Base-by-base conservation (phyloP, 2,113 vertebrate genomes). In the Erinaceus europaeus region DNA sequence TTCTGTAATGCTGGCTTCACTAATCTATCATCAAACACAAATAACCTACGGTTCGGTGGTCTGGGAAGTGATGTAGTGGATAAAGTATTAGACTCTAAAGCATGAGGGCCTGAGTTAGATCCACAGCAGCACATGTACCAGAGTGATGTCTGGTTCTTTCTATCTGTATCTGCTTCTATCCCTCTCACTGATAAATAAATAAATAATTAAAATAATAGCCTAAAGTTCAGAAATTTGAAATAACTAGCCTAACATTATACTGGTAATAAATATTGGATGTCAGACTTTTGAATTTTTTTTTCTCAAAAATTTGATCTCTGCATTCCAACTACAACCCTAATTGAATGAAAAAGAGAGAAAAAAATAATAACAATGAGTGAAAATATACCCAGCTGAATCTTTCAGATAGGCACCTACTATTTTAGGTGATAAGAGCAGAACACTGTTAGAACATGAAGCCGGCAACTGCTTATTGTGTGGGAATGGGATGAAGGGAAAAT, bases 381-480 rank as follows among this genome's bases (percentile, higher is more conserved):
- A 82, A 52, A 57, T 3, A 10, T 11, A 32, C 23, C 29, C 2
- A 29, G 59, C 40, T 40, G 29, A 68, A 25, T 21, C 34, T 74
- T 55, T n/a, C 53, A 29, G 10, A 71, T 4, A 11, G 36, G 29
- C 2, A 13, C 52, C 27, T 44, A 38, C 21, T 17, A 72, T 25
- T 73, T 67, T 48, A 40, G 36, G 11, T 79, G 65, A 29, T 81
- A 29, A 73, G 50, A 64, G 27, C 12, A 15, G 36, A 27, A 11
- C 0, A 0, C 59, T 38, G 0, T 29, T 12, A 68, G 34, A 72
- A n/a, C 40, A 2, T 38, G 36, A 23, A 59, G 23, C 34, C 4
- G 55, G 20, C 20, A 13, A 34, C 81, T 85, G 14, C n/a, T 18
- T 17, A 1, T 5, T 3, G 7, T 21, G 5, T 65, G 18, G 32